These are phyloP conservation scores for Orthosia cruda DNA, from an alignment of 2,888 invertebrate species.

Conservation along the genomic window DNA sequence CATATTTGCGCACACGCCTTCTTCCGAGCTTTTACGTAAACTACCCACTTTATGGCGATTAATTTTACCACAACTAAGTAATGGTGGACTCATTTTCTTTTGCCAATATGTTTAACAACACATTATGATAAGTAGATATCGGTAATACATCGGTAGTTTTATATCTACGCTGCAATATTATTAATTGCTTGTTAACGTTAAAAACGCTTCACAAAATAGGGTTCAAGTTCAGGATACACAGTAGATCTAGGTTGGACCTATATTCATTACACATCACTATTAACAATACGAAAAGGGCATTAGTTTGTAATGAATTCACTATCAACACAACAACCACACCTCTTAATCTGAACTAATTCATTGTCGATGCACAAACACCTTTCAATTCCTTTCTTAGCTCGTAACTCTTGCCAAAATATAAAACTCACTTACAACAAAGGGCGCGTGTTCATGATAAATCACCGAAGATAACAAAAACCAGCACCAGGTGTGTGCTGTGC, in stretches of 20 bases:
- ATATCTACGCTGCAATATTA: neutral
- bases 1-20: constrained; percentile 68
- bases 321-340: constrained; percentile 3
- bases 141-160: neutral
- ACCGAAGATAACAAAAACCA: constrained; percentile 46
- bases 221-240: neutral
- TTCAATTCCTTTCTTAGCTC: constrained; percentile 15
- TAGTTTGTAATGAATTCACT: neutral
- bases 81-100: constrained; percentile 21
- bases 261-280: neutral
- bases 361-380: constrained; percentile 17
- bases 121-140: neutral
- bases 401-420: constrained; percentile 31
- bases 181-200: neutral
- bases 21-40: constrained; percentile 53
- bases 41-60: constrained; percentile 54
- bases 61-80: constrained; percentile 46
- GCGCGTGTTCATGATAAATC: constrained; percentile 62
- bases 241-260: neutral
- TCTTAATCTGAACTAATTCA: constrained; percentile 1
- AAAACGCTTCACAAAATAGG: neutral
- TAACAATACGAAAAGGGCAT: neutral
- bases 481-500: constrained; percentile 63
- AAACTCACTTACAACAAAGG: constrained; percentile 48
- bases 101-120: constrained; percentile 16